Conservation (phyloP, 1,140 invertebrate species). For the Pseudomyrmex flavicornis region DNA sequence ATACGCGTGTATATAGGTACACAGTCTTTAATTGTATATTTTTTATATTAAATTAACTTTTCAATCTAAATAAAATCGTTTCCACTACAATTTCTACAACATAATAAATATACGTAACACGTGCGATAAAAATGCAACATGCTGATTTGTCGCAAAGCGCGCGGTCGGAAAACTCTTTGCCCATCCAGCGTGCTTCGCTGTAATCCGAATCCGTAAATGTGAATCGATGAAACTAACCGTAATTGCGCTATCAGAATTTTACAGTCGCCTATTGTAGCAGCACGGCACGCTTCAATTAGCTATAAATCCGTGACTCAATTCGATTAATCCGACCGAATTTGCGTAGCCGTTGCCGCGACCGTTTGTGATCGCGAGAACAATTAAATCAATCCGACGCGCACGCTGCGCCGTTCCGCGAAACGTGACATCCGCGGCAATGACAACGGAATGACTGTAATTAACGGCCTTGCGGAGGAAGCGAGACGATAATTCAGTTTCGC, state of each 20-base stretch:
- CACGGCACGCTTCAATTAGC: slow-evolving; percentile 49
- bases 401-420: slow-evolving; percentile 12
- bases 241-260: slow-evolving; percentile 56
- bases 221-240: neutral
- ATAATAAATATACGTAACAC: neutral
- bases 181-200: neutral
- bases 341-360: slow-evolving; percentile 29
- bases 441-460: slow-evolving; percentile 25
- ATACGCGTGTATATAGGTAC: too few species aligned
- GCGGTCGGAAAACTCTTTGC: slow-evolving; percentile 31
- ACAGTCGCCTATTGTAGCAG: slow-evolving; percentile 45
- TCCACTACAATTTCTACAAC: too few species aligned
- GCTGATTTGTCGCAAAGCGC: neutral
- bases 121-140: neutral
- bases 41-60: too few species aligned
- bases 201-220: slow-evolving; percentile 39
- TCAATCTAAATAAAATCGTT: too few species aligned
- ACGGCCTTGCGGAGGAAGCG: neutral
- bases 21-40: too few species aligned
- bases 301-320: slow-evolving; percentile 54
- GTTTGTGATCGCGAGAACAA: slow-evolving; percentile 53
- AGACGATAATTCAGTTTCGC: neutral
- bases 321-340: slow-evolving; percentile 57
- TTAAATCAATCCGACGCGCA: slow-evolving; percentile 39
- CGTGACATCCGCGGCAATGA: slow-evolving; percentile 6